A percentile compares a stretch with the other conserved stretches of the same genome.
These are phyloP conservation scores for Lemur catta DNA, from an alignment of 2,797 vertebrate genomes.

Conservation along the genomic window DNA sequence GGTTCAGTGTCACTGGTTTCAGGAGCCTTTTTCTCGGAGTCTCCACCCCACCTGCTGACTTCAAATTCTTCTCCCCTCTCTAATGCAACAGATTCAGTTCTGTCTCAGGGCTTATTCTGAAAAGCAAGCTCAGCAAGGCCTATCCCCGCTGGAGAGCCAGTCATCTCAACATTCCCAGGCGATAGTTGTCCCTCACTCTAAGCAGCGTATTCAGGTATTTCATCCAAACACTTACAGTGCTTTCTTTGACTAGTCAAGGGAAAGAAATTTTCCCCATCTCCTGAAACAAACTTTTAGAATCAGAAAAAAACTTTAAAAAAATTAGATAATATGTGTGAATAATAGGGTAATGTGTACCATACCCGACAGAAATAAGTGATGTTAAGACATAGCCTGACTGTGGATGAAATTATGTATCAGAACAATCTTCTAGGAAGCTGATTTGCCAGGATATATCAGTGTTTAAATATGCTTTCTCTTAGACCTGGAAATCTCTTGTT, in stretches of 20 bases:
- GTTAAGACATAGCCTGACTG: background rate
- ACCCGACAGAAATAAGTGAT: background rate
- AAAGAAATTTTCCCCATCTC: background rate
- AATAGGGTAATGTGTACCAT: background rate
- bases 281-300: background rate
- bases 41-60: background rate
- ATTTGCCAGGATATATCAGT: background rate
- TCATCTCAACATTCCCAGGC: background rate
- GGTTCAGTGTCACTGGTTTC: background rate
- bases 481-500: background rate
- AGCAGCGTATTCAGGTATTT: background rate
- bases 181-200: too few species aligned
- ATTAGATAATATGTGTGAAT: background rate
- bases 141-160: background rate
- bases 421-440: background rate
- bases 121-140: background rate
- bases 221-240: background rate
- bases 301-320: background rate
- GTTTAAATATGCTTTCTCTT: slow-evolving; percentile 1
- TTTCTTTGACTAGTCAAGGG: background rate
- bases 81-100: background rate
- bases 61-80: background rate
- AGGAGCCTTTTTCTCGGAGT: background rate
- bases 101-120: background rate
- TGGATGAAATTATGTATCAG: background rate